phyloP scores from a whole-genome alignment of 2,888 invertebrate genomes.

The Xestia ashworthii region DNA sequence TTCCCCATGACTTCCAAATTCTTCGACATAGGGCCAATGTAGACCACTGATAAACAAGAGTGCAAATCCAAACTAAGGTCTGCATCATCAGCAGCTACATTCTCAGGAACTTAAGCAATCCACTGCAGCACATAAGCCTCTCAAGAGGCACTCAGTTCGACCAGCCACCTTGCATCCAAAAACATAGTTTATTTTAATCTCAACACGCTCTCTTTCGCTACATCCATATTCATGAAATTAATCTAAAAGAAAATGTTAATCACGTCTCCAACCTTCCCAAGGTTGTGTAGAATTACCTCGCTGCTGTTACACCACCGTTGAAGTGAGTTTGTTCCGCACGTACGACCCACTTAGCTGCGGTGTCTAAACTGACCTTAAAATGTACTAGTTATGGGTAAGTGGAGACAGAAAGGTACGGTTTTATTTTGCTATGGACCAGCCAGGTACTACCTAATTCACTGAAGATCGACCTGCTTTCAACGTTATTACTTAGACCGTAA shows the following conservation, averaged over 20 bases:
- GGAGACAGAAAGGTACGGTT: neutral
- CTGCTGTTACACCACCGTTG: conserved; percentile 37
- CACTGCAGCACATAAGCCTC: neutral
- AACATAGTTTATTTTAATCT: neutral
- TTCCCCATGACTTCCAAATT: too few species aligned
- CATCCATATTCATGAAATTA: conserved; percentile 35
- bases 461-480: too few species aligned
- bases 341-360: conserved; percentile 35
- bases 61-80: neutral
- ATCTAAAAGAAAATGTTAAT: conserved; percentile 39
- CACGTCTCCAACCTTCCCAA: conserved; percentile 40
- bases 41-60: neutral
- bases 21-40: too few species aligned
- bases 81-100: too few species aligned
- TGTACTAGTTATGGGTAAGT: neutral
- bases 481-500: too few species aligned
- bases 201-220: neutral
- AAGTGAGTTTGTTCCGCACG: conserved; percentile 59
- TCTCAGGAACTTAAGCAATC: neutral
- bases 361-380: conserved; percentile 46
- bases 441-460: neutral
- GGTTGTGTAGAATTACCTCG: conserved; percentile 34
- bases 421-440: neutral
- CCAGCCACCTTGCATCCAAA: neutral
- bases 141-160: neutral